phyloP scores from a whole-genome alignment of 2,113 vertebrate species.

The Columbina picui region DNA sequence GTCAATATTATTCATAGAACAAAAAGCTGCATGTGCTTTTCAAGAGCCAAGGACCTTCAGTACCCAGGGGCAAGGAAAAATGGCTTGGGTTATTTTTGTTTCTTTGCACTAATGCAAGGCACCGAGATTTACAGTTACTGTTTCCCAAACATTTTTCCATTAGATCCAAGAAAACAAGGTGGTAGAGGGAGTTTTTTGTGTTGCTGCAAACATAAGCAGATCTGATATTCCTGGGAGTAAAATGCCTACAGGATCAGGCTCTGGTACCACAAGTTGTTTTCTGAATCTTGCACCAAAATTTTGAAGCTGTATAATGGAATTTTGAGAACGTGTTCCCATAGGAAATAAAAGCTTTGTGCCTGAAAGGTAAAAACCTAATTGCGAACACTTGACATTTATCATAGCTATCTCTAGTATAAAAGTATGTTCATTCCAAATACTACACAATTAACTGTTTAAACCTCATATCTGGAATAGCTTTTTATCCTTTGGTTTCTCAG shows the following conservation, averaged over 20 bases:
- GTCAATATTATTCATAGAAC: conserved; percentile 51
- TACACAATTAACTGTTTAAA: conserved; percentile 6
- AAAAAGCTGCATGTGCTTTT: background rate
- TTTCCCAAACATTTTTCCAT: background rate
- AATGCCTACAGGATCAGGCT: background rate
- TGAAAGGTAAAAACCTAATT: conserved; percentile 49
- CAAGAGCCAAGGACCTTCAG: conserved; percentile 1
- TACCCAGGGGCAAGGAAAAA: conserved; percentile 6
- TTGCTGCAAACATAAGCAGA: background rate
- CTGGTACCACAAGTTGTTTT: background rate
- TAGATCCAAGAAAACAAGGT: background rate
- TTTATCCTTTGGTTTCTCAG: background rate
- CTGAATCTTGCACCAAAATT: background rate
- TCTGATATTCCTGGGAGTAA: background rate
- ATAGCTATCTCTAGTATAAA: background rate
- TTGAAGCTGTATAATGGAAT: background rate
- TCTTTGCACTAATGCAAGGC: background rate
- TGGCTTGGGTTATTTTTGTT: conserved; percentile 29
- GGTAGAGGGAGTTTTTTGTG: background rate
- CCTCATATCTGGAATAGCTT: background rate
- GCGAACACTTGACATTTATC: conserved; percentile 51
- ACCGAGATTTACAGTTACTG: background rate
- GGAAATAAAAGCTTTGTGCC: conserved; percentile 26
- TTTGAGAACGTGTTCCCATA: background rate
- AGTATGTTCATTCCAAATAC: background rate